Percentiles rank a stretch among this genome's conserved stretches.
Conservation (phyloP, 2,888 invertebrate genomes). For the Cheiracanthium punctorium region DNA sequence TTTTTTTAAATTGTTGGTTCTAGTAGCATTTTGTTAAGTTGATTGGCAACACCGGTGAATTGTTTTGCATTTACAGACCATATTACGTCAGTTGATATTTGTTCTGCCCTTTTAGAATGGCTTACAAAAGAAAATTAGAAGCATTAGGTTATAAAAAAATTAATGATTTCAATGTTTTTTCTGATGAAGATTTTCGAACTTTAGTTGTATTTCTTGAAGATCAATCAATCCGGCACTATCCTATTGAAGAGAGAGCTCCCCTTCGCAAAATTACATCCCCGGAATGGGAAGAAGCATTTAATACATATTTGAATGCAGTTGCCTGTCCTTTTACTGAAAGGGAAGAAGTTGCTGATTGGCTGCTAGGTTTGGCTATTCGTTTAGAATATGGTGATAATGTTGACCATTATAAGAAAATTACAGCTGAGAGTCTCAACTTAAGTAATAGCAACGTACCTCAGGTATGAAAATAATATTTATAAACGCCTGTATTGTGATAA, state of each 20-base stretch:
- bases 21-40: no score
- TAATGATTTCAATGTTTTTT: conserved; percentile 83
- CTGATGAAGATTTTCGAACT: conserved; percentile 86
- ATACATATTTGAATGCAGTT: conserved; percentile 84
- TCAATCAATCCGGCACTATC: conserved; percentile 91
- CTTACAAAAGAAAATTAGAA: conserved; percentile 86
- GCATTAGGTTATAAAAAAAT: conserved; percentile 87
- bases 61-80: no score
- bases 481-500: no score
- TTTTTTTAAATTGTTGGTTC: no score
- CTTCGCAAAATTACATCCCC: conserved; percentile 83
- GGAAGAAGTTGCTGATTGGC: conserved; percentile 88
- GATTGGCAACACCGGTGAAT: not conserved
- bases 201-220: conserved; percentile 94
- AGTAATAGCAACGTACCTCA: conserved; percentile 81
- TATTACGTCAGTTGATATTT: no score
- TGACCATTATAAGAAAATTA: conserved; percentile 83
- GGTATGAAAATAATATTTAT: conserved; percentile 74
- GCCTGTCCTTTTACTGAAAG: conserved; percentile 82
- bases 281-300: conserved; percentile 84
- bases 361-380: conserved; percentile 88
- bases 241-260: conserved; percentile 85
- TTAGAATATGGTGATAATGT: conserved; percentile 87
- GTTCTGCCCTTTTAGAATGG: no score
- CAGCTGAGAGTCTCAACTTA: conserved; percentile 80